Base-by-base conservation (phyloP, 1,140 invertebrate genomes). In the Drosophila ogumai region DNA sequence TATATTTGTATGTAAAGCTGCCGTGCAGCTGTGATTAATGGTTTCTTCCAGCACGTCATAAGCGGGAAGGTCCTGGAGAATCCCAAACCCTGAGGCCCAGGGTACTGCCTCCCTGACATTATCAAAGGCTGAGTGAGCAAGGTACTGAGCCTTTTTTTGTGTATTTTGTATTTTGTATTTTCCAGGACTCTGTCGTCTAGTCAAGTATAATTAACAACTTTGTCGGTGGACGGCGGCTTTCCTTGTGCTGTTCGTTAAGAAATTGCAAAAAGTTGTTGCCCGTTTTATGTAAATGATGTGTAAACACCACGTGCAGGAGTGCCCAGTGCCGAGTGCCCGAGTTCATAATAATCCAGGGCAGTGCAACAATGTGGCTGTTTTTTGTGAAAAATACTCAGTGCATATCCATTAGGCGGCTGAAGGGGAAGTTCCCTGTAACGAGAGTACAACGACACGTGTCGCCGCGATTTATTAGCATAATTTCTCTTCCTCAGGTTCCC, bases 171-270 rank as follows among this genome's bases (percentile, higher is more conserved):
- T 63, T 60, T 12, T 12, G n/a, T 44, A 17, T 38, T 68, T 55
- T 67, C 15, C 31, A 17, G 49, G 46, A 43, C 65, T 36, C 28
- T 80, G 63, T 76, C 68, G 85, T 79, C 87, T 87, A 90, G 87
- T 91, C 86, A 87, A 90, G 86, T 90, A 85, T 90, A 90, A 90
- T 90, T 90, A 90, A 90, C 86, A 90, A 91, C 71, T 90, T 91
- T 90, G 87, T 87, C 79, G 79, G 55, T 25, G 19, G 8, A 55
- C n/a, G 65, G 72, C 74, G 79, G 59, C 55, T 82, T 82, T 64
- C 65, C 46, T 67, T 49, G 59, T 25, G 40, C 38, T 64, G 79
- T 72, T 59, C 79, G 58, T 68, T 59, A 85, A 85, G 81, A 86
- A 85, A 78, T 81, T 64, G 66, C 69, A 71, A 79, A 71, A 79